Conservation (phyloP, 2,888 invertebrate genomes). For the Drosophila glabriapex region DNA sequence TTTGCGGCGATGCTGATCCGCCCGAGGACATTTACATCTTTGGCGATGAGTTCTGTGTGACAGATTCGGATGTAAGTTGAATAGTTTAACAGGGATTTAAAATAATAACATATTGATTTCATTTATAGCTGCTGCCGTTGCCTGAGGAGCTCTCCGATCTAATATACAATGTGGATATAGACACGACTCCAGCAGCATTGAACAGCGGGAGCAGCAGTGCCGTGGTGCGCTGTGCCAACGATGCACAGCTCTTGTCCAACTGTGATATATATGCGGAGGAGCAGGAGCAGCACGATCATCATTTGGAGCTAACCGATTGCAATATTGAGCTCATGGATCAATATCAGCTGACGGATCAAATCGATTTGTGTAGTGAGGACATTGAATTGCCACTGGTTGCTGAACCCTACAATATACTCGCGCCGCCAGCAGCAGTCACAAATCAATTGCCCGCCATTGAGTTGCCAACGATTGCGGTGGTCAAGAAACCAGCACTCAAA, state of each 20-base stretch:
- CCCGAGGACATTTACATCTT: conserved; percentile 80
- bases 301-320: conserved; percentile 83
- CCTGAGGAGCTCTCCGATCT: conserved; percentile 82
- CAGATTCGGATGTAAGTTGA: conserved; percentile 56
- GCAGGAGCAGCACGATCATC: conserved; percentile 64
- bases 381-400: conserved; percentile 71
- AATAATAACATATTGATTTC: neutral
- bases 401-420: conserved; percentile 72
- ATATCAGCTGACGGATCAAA: conserved; percentile 83
- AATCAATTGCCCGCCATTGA: conserved; percentile 68
- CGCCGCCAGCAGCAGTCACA: conserved; percentile 36
- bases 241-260: conserved; percentile 78
- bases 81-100: neutral
- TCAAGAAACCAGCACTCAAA: conserved; percentile 71
- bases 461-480: conserved; percentile 72
- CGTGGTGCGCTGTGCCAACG: conserved; percentile 71
- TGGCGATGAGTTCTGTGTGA: conserved; percentile 69
- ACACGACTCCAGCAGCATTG: conserved; percentile 34
- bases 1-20: conserved; percentile 58
- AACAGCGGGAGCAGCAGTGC: conserved; percentile 39
- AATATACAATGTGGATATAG: conserved; percentile 71
- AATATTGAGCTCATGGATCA: conserved; percentile 85
- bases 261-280: conserved; percentile 63
- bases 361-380: conserved; percentile 82
- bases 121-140: conserved; percentile 55